Percentiles rank a stretch among this genome's conserved stretches.
Conservation (phyloP, 2,797 vertebrate genomes). For the Hydrophis major region DNA sequence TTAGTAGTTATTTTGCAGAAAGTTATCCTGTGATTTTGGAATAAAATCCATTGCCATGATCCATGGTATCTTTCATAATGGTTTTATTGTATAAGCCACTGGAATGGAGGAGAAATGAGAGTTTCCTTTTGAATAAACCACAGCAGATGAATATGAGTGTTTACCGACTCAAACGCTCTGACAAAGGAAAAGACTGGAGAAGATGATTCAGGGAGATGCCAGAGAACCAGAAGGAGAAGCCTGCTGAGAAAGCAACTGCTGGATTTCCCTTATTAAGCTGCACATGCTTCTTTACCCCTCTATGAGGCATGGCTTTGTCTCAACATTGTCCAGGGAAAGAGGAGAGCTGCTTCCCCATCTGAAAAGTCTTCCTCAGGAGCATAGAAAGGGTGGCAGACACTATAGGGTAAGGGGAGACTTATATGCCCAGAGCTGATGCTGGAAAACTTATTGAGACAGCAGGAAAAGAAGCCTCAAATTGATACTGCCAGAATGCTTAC, state of each 20-base stretch:
- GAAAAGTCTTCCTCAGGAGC: not conserved
- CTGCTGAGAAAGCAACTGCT: not conserved
- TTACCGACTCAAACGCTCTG: not conserved
- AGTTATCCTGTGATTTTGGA: not conserved
- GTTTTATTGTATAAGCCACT: not conserved
- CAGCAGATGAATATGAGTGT: not conserved
- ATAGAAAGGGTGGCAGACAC: not conserved
- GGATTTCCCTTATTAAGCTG: not conserved
- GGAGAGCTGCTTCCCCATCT: not conserved
- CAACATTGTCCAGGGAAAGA: not conserved
- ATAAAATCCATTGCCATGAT: not conserved
- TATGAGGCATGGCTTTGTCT: not conserved
- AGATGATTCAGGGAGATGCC: not conserved
- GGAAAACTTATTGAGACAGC: not conserved
- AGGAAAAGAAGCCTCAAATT: not conserved
- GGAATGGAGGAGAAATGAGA: not conserved
- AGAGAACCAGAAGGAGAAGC: not conserved
- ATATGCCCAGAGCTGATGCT: not conserved
- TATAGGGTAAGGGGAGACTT: not conserved
- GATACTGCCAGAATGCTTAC: not conserved
- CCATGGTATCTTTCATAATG: not conserved
- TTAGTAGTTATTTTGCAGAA: not conserved
- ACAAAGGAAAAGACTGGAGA: not conserved
- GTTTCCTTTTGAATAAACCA: not conserved
- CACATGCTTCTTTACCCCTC: not conserved